A percentile compares a stretch with the other conserved stretches of the same genome.
These are phyloP conservation scores for Dryas iulia DNA, from an alignment of 1,140 invertebrate species.

Conservation along the genomic window DNA sequence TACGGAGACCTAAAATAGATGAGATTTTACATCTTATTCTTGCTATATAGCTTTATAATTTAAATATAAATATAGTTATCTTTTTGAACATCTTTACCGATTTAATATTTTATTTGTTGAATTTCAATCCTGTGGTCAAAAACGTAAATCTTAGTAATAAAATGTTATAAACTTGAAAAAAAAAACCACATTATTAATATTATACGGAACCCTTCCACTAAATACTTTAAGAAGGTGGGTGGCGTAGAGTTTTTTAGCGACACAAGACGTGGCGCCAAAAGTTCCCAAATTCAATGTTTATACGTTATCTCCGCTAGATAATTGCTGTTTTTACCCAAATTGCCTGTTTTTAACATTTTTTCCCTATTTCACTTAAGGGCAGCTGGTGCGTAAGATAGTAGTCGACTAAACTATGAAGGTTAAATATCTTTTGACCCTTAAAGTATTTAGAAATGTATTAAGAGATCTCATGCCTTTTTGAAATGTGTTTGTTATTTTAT, in stretches of 20 bases:
- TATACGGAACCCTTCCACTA: constrained; percentile 9
- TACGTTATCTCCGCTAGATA: constrained; percentile 54
- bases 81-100: no score
- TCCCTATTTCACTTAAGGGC: constrained; percentile 9
- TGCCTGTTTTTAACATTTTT: constrained; percentile 26
- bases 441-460: not conserved
- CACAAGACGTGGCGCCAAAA: constrained; percentile 52
- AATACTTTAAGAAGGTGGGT: constrained; percentile 36
- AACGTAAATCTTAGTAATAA: no score
- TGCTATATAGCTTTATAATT: no score
- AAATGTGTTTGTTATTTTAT: not conserved
- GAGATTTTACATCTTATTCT: no score
- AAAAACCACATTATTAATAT: not conserved
- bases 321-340: constrained; percentile 55
- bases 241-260: constrained; percentile 53
- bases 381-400: constrained; percentile 46
- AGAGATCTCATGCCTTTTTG: no score
- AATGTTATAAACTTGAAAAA: no score
- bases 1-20: no score
- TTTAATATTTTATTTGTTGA: no score
- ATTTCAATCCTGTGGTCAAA: no score
- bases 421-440: not conserved
- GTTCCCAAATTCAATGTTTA: constrained; percentile 45
- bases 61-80: no score
- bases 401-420: constrained; percentile 8